phyloP scores from a whole-genome alignment of 2,113 vertebrate species.

The Paramisgurnus dabryanus region DNA sequence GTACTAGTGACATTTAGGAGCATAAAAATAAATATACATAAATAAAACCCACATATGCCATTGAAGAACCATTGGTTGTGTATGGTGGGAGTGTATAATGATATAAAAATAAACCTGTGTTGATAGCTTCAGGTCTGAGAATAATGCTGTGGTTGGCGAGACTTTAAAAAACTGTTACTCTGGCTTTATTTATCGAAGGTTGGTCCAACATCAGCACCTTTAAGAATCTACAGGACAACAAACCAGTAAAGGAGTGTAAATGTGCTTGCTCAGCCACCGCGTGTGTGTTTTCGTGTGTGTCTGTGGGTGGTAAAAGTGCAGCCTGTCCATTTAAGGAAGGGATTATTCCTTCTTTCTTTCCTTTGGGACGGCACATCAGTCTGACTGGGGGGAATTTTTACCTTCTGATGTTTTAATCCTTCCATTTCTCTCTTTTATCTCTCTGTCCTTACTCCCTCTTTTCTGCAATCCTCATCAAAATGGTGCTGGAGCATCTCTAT shows the following conservation, averaged over 20 bases:
- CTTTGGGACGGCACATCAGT: conserved; percentile 64
- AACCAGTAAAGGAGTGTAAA: neutral
- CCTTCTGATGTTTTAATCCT: conserved; percentile 71
- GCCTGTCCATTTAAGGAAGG: conserved; percentile 61
- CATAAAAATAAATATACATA: neutral
- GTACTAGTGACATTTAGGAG: neutral
- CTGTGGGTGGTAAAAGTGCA: conserved; percentile 68
- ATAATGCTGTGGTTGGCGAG: conserved; percentile 4
- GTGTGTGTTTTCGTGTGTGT: conserved; percentile 26
- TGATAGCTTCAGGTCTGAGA: neutral
- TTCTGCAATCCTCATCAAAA: conserved; percentile 55
- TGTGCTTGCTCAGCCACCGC: conserved; percentile 3
- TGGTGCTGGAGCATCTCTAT: conserved; percentile 31
- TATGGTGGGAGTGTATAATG: neutral
- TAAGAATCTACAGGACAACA: neutral
- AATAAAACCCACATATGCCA: neutral
- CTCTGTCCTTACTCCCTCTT: conserved; percentile 17
- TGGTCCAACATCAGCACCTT: conserved; percentile 18
- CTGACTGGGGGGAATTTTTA: conserved; percentile 59
- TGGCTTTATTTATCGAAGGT: conserved; percentile 15
- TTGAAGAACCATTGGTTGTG: too few species aligned
- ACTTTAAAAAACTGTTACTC: conserved; percentile 2
- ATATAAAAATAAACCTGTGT: neutral
- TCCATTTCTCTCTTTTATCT: conserved; percentile 47
- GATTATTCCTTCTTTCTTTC: conserved; percentile 63